phyloP scores from a whole-genome alignment of 2,797 vertebrate species.

The Tauraco hartlaubi region DNA sequence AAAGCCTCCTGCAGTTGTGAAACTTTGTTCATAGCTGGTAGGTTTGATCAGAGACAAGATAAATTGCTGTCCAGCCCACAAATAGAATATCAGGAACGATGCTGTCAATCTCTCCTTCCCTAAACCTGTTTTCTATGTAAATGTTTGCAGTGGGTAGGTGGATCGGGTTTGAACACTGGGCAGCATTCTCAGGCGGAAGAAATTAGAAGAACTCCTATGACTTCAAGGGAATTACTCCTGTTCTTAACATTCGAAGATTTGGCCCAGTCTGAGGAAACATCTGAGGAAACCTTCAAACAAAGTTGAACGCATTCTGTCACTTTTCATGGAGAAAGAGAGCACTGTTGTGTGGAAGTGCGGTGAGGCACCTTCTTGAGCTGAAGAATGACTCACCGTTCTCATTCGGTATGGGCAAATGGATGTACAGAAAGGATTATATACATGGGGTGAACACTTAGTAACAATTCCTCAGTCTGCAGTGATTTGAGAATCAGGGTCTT shows the following conservation, averaged over 20 bases:
- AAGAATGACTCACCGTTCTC: neutral
- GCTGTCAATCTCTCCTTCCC: conserved; percentile 40
- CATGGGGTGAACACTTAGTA: neutral
- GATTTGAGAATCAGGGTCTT: neutral
- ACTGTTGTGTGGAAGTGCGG: neutral
- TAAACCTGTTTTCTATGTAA: conserved; percentile 56
- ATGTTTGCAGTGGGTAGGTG: neutral
- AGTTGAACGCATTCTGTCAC: neutral
- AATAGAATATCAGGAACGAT: conserved; percentile 7
- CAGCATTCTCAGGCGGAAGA: conserved; percentile 44
- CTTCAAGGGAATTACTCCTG: neutral
- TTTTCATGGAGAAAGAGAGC: neutral
- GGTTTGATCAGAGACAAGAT: conserved; percentile 59
- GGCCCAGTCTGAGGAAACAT: neutral
- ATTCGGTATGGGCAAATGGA: neutral
- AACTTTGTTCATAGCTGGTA: conserved; percentile 18
- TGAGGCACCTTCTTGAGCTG: neutral
- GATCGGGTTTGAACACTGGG: neutral
- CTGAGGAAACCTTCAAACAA: neutral
- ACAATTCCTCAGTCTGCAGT: neutral
- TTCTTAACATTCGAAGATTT: neutral
- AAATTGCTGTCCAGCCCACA: conserved; percentile 45
- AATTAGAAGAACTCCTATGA: conserved; percentile 25
- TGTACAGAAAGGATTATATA: neutral
- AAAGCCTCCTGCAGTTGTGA: conserved; percentile 48